phyloP scores from a whole-genome alignment of 2,113 vertebrate species.

The Manacus vitellinus region DNA sequence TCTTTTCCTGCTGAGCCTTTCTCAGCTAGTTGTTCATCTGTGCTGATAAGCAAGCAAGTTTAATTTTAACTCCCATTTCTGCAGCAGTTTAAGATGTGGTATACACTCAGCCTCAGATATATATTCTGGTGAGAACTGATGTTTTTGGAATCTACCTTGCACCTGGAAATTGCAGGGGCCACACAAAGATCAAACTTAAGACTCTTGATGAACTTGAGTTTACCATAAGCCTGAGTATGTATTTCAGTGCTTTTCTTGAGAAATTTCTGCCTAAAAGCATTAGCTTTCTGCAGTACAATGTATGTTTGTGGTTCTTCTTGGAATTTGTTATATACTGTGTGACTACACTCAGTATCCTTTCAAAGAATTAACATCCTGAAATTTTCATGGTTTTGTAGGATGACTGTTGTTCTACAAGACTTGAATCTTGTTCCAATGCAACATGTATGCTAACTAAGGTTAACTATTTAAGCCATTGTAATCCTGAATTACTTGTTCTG shows the following conservation, averaged over 20 bases:
- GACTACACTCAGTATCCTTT: not conserved
- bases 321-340: not conserved
- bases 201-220: not conserved
- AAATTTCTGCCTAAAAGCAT: not conserved
- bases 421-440: not conserved
- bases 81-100: not conserved
- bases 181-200: not conserved
- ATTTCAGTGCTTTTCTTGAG: not conserved
- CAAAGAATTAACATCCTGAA: not conserved
- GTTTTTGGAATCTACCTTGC: not conserved
- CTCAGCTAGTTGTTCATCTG: not conserved
- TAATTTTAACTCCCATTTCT: not conserved
- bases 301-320: not conserved
- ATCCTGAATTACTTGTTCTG: not conserved
- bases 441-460: not conserved
- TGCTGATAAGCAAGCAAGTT: not conserved
- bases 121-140: not conserved
- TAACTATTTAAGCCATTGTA: not conserved
- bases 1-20: not conserved
- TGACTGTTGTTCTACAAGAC: not conserved
- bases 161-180: not conserved
- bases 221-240: not conserved
- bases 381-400: not conserved
- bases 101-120: not conserved
- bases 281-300: not conserved